These are phyloP conservation scores for Steatocranus sp. DNA, from an alignment of 2,797 vertebrate species.

Conservation along the genomic window DNA sequence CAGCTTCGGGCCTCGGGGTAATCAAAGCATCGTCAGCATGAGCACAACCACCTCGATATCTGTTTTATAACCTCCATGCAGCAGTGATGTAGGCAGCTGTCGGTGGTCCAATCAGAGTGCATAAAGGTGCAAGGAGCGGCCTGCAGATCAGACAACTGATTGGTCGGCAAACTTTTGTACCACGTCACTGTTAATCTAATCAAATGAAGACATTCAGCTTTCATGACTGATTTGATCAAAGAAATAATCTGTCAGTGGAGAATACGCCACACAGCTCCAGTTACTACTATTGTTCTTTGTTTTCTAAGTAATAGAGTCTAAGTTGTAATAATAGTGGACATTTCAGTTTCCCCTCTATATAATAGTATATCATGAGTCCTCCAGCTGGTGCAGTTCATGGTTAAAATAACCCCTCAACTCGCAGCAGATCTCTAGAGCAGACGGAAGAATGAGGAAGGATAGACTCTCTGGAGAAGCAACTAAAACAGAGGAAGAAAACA, in stretches of 20 bases:
- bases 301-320: neutral
- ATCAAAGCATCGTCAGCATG: slow-evolving; percentile 29
- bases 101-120: neutral
- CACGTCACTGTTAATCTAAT: neutral
- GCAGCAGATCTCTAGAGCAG: neutral
- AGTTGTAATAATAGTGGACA: neutral
- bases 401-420: neutral
- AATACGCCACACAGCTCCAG: neutral
- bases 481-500: neutral
- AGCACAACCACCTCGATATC: neutral
- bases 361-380: neutral
- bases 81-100: slow-evolving; percentile 9
- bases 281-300: neutral
- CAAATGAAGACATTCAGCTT: neutral
- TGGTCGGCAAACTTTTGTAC: neutral
- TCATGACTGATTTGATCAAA: neutral
- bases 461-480: neutral
- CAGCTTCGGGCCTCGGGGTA: slow-evolving; percentile 18
- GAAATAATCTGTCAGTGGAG: neutral
- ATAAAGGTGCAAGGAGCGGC: neutral
- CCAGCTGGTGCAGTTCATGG: neutral
- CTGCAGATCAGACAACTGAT: neutral
- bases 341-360: neutral
- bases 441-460: neutral
- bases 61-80: neutral